Evolutionary conservation across 2,888 invertebrate genomes (phyloP).

Genomic region (Acronicta psi): DNA sequence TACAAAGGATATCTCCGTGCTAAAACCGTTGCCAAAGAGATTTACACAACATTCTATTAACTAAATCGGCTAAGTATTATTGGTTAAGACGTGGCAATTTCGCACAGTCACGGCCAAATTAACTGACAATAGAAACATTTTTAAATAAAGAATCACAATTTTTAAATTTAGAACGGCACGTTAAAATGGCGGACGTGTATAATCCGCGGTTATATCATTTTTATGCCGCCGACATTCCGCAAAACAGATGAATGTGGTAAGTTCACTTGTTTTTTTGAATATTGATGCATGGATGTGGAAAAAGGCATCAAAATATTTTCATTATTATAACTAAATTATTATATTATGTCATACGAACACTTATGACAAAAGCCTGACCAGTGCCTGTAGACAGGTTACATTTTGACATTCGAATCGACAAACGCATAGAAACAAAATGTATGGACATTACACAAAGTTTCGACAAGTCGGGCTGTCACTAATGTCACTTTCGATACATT

Average conservation of each 20-base stretch:
- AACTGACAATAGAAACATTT: slow-evolving; percentile 55
- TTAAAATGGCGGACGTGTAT: slow-evolving; percentile 59
- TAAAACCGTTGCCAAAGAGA: slow-evolving; percentile 42
- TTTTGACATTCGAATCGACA: too few species aligned
- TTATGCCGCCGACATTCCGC: slow-evolving; percentile 25
- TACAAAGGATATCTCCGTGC: slow-evolving; percentile 46
- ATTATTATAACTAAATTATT: too few species aligned
- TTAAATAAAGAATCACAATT: slow-evolving; percentile 55
- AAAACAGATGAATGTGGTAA: slow-evolving; percentile 29
- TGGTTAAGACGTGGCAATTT: slow-evolving; percentile 57
- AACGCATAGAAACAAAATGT: too few species aligned
- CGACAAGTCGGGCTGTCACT: too few species aligned
- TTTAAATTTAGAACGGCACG: slow-evolving; percentile 58
- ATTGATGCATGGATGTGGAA: too few species aligned
- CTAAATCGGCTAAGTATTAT: slow-evolving; percentile 35
- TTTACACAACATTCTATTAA: slow-evolving; percentile 53
- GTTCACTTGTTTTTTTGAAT: slow-evolving; percentile 18
- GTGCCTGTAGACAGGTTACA: too few species aligned
- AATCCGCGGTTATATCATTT: slow-evolving; percentile 51
- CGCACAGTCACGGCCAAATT: slow-evolving; percentile 62
- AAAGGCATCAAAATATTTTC: too few species aligned
- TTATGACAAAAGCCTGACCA: too few species aligned
- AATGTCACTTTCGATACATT: too few species aligned
- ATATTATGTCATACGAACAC: too few species aligned
- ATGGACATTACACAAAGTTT: too few species aligned